These are phyloP conservation scores for Strix aluco DNA, from an alignment of 2,113 vertebrate species.

Conservation along the genomic window DNA sequence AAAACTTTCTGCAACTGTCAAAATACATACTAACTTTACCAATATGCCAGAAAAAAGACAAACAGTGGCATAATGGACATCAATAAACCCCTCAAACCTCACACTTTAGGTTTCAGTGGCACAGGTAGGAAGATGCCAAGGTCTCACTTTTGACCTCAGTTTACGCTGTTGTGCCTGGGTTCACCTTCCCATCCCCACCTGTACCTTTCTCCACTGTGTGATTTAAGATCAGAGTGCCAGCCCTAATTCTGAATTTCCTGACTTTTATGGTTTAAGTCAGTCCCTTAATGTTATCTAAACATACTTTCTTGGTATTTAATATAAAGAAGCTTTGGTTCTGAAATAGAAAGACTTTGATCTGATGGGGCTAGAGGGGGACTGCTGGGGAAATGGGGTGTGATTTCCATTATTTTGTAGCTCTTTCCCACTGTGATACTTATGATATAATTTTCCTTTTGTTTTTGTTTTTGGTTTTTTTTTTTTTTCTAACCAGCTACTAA, in stretches of 20 bases:
- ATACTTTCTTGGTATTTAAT: slow-evolving; percentile 59
- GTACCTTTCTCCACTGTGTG: not conserved
- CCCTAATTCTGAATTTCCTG: slow-evolving; percentile 64
- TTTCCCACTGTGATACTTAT: slow-evolving; percentile 29
- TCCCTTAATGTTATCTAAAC: slow-evolving; percentile 57
- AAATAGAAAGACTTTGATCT: slow-evolving; percentile 64
- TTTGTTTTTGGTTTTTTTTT: not conserved
- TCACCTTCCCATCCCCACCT: not conserved
- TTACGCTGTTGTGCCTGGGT: not conserved
- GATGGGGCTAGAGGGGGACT: not conserved
- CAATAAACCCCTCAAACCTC: not conserved
- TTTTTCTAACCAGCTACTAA: not conserved
- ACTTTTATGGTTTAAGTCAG: slow-evolving; percentile 48
- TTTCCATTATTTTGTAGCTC: slow-evolving; percentile 32
- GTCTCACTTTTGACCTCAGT: not conserved
- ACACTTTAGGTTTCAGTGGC: not conserved
- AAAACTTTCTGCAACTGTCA: not conserved
- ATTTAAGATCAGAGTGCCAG: slow-evolving; percentile 52
- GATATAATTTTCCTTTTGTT: slow-evolving; percentile 20
- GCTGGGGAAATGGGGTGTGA: not conserved
- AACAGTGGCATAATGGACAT: not conserved
- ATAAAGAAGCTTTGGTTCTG: slow-evolving; percentile 65
- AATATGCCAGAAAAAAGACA: not conserved
- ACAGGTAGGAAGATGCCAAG: not conserved
- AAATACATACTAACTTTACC: not conserved